Conservation (phyloP, 2,797 vertebrate genomes). For the Rhabdophis nuchalis region DNA sequence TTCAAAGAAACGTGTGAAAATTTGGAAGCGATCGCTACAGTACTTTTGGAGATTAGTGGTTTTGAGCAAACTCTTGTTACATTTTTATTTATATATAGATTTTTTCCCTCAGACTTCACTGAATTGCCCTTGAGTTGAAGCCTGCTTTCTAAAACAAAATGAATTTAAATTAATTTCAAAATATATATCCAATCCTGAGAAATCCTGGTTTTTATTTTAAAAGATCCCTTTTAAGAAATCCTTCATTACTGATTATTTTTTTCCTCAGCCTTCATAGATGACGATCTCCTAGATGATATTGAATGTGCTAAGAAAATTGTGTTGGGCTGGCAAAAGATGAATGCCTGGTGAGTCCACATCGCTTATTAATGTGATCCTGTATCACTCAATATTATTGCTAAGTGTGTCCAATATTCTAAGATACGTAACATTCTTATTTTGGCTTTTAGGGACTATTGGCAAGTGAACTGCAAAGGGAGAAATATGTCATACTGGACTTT, state of each 20-base stretch:
- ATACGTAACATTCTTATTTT: not conserved
- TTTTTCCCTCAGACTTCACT: too few species aligned
- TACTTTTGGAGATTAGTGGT: too few species aligned
- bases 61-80: too few species aligned
- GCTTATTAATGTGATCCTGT: not conserved
- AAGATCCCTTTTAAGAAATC: not conserved
- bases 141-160: not conserved
- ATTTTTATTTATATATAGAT: too few species aligned
- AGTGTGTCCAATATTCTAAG: not conserved
- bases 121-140: not conserved
- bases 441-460: not conserved
- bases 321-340: not conserved
- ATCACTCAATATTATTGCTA: not conserved
- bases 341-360: not conserved
- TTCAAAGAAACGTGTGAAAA: too few species aligned
- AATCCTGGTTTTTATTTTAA: not conserved
- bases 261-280: not conserved
- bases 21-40: too few species aligned
- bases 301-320: not conserved
- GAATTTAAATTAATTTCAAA: not conserved
- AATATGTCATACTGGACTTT: not conserved
- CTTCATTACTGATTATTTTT: not conserved
- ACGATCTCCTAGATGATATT: not conserved
- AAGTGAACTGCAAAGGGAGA: not conserved
- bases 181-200: not conserved